Conservation (phyloP, 2,113 vertebrate genomes). For the Tupaia chinensis region DNA sequence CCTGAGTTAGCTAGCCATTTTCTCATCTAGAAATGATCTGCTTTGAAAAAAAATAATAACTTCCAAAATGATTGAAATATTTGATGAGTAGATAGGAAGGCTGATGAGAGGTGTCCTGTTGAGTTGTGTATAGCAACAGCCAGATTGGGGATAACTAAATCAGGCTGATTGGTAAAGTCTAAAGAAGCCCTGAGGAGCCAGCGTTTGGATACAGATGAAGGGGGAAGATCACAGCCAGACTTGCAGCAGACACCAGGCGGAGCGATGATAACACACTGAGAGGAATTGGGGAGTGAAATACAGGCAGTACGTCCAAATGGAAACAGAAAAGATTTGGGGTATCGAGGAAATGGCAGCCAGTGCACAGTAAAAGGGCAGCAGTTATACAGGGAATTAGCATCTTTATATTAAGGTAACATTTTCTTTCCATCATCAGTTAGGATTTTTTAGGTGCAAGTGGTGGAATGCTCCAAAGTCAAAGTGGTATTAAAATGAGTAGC, state of each 20-base stretch:
- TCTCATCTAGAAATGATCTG: background rate
- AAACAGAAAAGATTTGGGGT: fast-evolving
- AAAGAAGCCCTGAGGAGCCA: background rate
- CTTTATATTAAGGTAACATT: background rate
- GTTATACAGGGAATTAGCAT: background rate
- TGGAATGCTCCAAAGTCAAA: background rate
- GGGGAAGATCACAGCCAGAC: background rate
- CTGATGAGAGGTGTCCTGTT: background rate
- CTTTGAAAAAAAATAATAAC: background rate
- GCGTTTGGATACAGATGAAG: background rate
- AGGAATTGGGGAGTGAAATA: background rate
- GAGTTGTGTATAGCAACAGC: background rate
- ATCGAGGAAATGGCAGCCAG: background rate
- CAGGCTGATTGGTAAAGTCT: background rate
- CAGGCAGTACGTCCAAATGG: background rate
- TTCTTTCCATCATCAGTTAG: background rate
- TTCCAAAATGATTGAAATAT: background rate
- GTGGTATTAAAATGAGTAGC: background rate
- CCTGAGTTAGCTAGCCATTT: background rate
- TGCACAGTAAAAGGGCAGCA: background rate
- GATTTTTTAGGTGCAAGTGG: background rate
- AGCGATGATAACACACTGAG: background rate
- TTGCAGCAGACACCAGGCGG: background rate
- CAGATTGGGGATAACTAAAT: background rate
- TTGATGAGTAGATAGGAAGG: background rate